A percentile compares a stretch with the other conserved stretches of the same genome.
Conservation (phyloP, 2,888 invertebrate genomes). For the Lycaena phlaeas region DNA sequence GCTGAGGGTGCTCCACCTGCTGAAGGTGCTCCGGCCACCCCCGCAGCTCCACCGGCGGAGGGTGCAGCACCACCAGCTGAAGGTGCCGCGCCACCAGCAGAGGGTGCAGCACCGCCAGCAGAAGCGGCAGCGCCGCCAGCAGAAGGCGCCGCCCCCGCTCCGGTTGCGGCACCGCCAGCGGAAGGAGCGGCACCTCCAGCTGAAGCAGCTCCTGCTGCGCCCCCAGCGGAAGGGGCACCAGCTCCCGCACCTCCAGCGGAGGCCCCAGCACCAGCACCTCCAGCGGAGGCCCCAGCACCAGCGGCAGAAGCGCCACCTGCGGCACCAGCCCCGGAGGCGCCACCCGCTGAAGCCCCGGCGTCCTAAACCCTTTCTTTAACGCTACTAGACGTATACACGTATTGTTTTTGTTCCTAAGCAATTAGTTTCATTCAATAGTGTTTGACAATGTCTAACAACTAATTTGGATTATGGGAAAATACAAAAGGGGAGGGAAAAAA, state of each 20-base stretch:
- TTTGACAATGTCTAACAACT: too few species aligned
- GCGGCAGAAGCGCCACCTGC: conserved; percentile 16
- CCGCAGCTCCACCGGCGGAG: conserved; percentile 22
- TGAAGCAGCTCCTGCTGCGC: conserved; percentile 22
- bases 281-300: conserved; percentile 18
- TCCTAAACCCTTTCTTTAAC: conserved; percentile 10
- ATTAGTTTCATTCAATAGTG: neutral
- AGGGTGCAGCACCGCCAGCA: neutral
- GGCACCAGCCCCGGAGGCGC: conserved; percentile 18
- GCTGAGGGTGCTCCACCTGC: conserved; percentile 20
- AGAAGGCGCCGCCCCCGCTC: conserved; percentile 13
- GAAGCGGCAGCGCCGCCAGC: conserved; percentile 26
- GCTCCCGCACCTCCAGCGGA: conserved; percentile 18
- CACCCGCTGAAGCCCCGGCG: conserved; percentile 13
- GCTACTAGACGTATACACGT: neutral
- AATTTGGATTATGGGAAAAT: too few species aligned
- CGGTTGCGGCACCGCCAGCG: conserved; percentile 24
- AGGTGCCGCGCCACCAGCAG: conserved; percentile 13
- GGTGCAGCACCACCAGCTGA: conserved; percentile 22
- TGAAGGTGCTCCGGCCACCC: conserved; percentile 22
- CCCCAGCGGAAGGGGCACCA: conserved; percentile 24
- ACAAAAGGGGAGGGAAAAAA: too few species aligned
- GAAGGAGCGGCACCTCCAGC: conserved; percentile 24
- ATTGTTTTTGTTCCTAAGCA: conserved; percentile 1
- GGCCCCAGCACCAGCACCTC: conserved; percentile 17